Conservation (phyloP, 2,888 invertebrate genomes). For the Caenorhabditis parvicauda region DNA sequence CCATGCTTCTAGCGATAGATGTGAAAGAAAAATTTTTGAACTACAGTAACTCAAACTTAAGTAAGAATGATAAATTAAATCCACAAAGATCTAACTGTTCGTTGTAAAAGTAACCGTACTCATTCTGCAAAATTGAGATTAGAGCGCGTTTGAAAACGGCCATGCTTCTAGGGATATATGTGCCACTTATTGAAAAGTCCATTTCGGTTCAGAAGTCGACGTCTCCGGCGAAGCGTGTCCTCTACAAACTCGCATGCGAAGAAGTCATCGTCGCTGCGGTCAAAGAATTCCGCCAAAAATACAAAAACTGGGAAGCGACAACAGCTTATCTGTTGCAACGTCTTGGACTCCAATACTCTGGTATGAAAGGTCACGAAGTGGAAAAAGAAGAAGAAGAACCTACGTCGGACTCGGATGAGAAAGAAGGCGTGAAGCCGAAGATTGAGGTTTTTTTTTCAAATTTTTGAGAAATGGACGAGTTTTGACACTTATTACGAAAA, state of each 20-base stretch:
- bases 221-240: conserved; percentile 5
- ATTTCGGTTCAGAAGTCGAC: conserved; percentile 3
- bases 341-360: conserved; percentile 24
- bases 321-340: conserved; percentile 30
- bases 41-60: too few species aligned
- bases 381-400: conserved; percentile 5
- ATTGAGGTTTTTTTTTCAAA: too few species aligned
- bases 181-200: background rate
- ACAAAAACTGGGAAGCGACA: conserved; percentile 18
- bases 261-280: conserved; percentile 8
- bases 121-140: too few species aligned
- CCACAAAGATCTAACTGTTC: too few species aligned
- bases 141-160: too few species aligned
- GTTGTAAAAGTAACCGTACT: too few species aligned
- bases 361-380: conserved; percentile 1
- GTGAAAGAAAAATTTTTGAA: too few species aligned
- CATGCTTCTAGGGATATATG: too few species aligned
- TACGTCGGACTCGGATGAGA: background rate
- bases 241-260: conserved; percentile 23
- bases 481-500: too few species aligned
- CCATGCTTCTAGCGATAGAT: too few species aligned
- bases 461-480: too few species aligned
- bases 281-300: conserved; percentile 9
- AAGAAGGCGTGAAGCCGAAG: background rate
- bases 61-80: too few species aligned